These are phyloP conservation scores for Trichonephila clavata DNA, from an alignment of 1,140 invertebrate species.

Conservation along the genomic window DNA sequence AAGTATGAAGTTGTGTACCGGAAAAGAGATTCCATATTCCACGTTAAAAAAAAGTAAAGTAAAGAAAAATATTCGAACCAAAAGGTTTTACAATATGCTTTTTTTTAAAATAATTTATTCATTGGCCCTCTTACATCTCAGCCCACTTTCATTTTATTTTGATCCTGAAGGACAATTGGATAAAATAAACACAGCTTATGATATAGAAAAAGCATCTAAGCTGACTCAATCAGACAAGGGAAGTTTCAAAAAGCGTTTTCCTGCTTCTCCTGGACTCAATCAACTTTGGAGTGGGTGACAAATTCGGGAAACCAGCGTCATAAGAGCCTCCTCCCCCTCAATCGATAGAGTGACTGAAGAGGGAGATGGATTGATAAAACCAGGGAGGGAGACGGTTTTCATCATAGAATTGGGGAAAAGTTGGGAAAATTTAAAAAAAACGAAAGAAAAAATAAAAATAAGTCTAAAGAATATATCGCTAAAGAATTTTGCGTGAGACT, in stretches of 20 bases:
- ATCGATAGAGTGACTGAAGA: not conserved
- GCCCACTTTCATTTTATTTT: too few relatives aligned
- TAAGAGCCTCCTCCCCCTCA: not conserved
- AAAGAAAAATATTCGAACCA: too few relatives aligned
- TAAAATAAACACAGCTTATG: not conserved
- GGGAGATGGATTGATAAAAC: not conserved
- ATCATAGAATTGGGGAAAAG: not conserved
- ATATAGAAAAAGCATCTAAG: not conserved
- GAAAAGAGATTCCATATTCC: too few relatives aligned
- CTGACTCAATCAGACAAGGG: not conserved
- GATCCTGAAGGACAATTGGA: too few relatives aligned
- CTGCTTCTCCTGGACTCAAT: slow-evolving; percentile 32
- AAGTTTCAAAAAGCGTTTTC: not conserved
- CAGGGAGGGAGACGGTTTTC: not conserved
- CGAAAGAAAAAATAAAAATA: not conserved
- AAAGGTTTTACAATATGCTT: too few relatives aligned
- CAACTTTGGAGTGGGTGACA: slow-evolving; percentile 22
- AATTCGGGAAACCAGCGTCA: slow-evolving; percentile 33
- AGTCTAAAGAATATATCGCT: not conserved
- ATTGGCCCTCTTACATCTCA: too few relatives aligned
- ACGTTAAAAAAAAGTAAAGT: too few relatives aligned
- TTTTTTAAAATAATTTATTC: too few relatives aligned
- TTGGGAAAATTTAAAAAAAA: not conserved
- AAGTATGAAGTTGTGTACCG: too few relatives aligned
- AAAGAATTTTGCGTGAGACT: not conserved